These are phyloP conservation scores for Porites rus DNA, from an alignment of 92 coral and sea anemone species.

Conservation along the genomic window DNA sequence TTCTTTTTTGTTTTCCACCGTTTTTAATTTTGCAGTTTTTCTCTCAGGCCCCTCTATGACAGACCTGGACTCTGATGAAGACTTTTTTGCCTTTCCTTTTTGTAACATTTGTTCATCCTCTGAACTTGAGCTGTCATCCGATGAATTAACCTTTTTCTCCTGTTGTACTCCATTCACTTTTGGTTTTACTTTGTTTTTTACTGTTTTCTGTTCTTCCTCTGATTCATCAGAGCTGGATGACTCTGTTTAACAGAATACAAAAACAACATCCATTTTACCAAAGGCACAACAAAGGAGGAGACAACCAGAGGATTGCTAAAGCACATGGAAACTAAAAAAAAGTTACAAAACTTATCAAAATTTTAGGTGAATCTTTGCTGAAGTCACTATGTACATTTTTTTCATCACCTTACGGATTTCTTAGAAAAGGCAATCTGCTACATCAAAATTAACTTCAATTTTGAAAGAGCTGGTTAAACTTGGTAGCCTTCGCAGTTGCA, in stretches of 20 bases:
- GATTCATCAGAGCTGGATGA: slow-evolving; percentile 48
- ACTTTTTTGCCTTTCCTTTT: not conserved
- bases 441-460: too few species aligned
- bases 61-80: slow-evolving; percentile 36
- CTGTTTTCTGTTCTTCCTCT: slow-evolving; percentile 3
- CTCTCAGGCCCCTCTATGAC: slow-evolving; percentile 15
- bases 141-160: not conserved
- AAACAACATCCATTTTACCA: not conserved
- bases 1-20: not conserved
- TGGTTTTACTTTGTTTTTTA: not conserved
- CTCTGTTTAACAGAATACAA: not conserved
- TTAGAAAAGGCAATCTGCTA: too few species aligned
- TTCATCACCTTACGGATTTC: too few species aligned
- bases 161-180: not conserved
- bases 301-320: too few species aligned
- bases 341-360: too few species aligned
- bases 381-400: too few species aligned
- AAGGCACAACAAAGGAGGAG: too few species aligned
- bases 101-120: not conserved
- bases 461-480: too few species aligned
- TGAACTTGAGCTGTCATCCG: not conserved
- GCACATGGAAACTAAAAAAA: too few species aligned
- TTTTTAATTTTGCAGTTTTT: not conserved
- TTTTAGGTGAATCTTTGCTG: too few species aligned
- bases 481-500: too few species aligned